Evolutionary conservation across 2,113 vertebrate genomes (phyloP).

Genomic region (Antidorcas marsupialis): DNA sequence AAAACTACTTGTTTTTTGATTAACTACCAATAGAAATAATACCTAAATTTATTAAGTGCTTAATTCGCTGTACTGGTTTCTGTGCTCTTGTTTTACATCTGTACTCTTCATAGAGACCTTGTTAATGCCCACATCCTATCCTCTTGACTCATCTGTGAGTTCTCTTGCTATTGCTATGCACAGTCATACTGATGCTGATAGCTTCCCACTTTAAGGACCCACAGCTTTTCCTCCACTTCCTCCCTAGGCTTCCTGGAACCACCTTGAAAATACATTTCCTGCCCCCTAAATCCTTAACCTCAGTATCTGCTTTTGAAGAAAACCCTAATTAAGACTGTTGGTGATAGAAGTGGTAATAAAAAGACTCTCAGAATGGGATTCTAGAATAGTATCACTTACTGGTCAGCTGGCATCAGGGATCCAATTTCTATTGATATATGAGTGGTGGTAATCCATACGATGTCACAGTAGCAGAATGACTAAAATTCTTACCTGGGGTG

Average conservation of each 20-base stretch:
- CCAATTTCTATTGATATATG: neutral
- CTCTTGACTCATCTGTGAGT: neutral
- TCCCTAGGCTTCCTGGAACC: neutral
- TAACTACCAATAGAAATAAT: neutral
- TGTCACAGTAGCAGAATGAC: neutral
- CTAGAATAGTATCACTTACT: neutral
- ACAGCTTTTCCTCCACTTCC: neutral
- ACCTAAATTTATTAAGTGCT: neutral
- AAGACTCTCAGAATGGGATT: neutral
- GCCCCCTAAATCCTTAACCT: neutral
- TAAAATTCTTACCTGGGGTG: neutral
- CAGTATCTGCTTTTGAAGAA: neutral
- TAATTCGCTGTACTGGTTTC: neutral
- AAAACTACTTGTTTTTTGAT: neutral
- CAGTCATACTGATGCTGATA: neutral
- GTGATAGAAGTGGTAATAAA: neutral
- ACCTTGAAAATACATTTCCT: neutral
- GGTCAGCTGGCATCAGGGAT: neutral
- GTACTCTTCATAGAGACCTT: neutral
- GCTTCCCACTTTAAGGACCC: neutral
- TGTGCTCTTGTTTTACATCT: neutral
- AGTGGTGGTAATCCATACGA: neutral
- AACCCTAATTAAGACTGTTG: neutral
- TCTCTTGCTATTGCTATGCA: neutral
- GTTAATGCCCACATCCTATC: neutral